Base-by-base conservation (phyloP, 2,113 vertebrate species). In the Oreochromis niloticus region DNA sequence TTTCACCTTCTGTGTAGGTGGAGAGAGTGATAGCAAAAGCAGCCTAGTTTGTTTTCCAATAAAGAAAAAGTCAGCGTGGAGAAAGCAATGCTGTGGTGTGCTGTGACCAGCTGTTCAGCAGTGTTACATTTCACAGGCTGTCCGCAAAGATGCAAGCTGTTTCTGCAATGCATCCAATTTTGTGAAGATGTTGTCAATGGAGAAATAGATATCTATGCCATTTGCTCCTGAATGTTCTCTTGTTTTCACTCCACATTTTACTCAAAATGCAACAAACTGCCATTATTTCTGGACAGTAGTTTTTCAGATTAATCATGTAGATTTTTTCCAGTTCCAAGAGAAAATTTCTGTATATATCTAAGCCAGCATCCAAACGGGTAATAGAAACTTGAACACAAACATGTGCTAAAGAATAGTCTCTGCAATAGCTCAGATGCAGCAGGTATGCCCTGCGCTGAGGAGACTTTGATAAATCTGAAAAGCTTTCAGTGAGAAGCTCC, bases 111-210 rank as follows among this genome's bases (percentile, higher is more conserved):
- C 91, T 93, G 93, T 90, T 92, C 80, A 39, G 73, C 61, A 84
- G 90, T 90, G 89, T 94, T 93, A 93, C 89, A 91, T 92, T 95
- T 95, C 93, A 94, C 91, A 94, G 59, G 71, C 82, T 54, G 84
- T 57, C 85, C 4, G 17, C 78, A 83, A 82, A 87, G 81, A 88
- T 78, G 66, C 87, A 90, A 89, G 83, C 90, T 46, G 91, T 86
- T 92, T 87, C 90, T 43, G 85, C 84, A 61, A 61, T 59, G 71
- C 63, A 54, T 84, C 39, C 27, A 43, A 14, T 84, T 89, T 68
- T 81, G 30, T n/a, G 22, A 50, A 71, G 61, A 85, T 83, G 66
- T 68, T 89, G 55, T 68, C 55, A 68, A 34, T 4, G 7, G 78
- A 80, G 27, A 63, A 84, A 86, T 12, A 6, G 57, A 81, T 85